Evolutionary conservation across 2,797 vertebrate genomes (phyloP), one percentile per base, ranked within the genome.

Genomic region (Octomys mimax): DNA sequence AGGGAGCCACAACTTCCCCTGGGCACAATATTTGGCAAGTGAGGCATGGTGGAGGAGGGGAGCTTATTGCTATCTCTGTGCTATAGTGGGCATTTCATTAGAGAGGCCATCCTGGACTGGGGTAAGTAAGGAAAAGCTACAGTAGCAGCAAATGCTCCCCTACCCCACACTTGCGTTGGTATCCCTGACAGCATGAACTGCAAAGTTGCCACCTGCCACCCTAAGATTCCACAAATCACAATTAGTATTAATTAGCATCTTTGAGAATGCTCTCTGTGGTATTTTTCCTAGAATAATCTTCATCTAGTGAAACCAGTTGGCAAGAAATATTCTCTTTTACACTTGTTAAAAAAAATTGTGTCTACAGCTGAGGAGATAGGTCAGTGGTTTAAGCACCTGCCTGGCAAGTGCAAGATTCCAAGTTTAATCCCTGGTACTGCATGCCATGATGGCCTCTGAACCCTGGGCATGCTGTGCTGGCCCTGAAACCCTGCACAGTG

Each of bases 231-330:
- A 94, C 93, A 87, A 95, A 93, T 87, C 57, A n/a, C 16, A 31
- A 77, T 71, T 94, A 54, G 92, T 85, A 91, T 92, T 97, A 95
- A 95, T 81, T 71, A 97, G 92, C 64, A 92, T 93, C 89, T 95
- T 83, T 87, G 64, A 49, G 36, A 96, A 96, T 70, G 14, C 59
- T 94, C 59, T 49, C 61, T 39, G 24, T 71, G 24, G 62, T 93
- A 18, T 95, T 91, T 94, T 80, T 87, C 96, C 89, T 89, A 84
- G 96, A 89, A 95, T 81, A 87, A 95, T 78, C 75, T 66, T 96
- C 70, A 94, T 39, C 95, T 93, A 87, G 89, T 80, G 81, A 94
- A 59, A 93, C 84, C 54, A 96, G 96, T 95, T 96, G 96, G 71
- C 54, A 91, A 94, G 91, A 71, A 87, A 96, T 46, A 71, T 71